Evolutionary conservation across 1,140 invertebrate species (phyloP), one percentile per base, ranked within the genome.

Genomic region (Yoshiicerus persimilis): DNA sequence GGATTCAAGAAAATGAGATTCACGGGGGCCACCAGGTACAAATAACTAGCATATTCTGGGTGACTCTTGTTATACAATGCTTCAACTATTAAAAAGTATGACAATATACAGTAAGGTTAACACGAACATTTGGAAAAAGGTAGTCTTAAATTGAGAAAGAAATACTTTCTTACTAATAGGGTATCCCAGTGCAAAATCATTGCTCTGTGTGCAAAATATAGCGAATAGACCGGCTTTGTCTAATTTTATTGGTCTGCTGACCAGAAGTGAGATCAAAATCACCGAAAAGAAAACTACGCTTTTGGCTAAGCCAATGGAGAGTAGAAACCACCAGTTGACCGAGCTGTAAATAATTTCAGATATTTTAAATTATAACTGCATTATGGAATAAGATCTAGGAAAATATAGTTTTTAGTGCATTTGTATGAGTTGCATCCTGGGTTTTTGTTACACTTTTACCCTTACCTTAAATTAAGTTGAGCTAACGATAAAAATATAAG

Each of bases 161-260:
- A 64, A 86, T 32, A 38, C 4, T 36, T 20, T 94, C 95, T 95
- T 94, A 98, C 97, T 95, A 91, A 99, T 98, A 4, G 98, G 98
- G 93, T 97, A 98, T 88, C 98, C 98, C 90, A 99, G 95, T 77
- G 98, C 98, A 94, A 99, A 99, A 93, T 99, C 98, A 94, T 99
- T 99, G 92, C 97, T 98, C 92, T 99, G 98, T 0, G 98, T 99
- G 77, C 96, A 96, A 92, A 99, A 99, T 91, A 99, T 99, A 30
- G 96, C 97, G 94, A 96, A 98, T 27, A 99, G 93, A 20, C 97
- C 98, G 86, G 97, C 96, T 91, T 95, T 95, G 16, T 96, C 97
- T 87, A 96, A 94, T 93, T 98, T 96, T 6, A 95, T 92, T 9
- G 96, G 96, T 92, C 95, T 95, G 9, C 95, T 95, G 23, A 97